These are phyloP conservation scores for Caenorhabditis becei DNA, from an alignment of 2,888 invertebrate genomes.

Conservation along the genomic window DNA sequence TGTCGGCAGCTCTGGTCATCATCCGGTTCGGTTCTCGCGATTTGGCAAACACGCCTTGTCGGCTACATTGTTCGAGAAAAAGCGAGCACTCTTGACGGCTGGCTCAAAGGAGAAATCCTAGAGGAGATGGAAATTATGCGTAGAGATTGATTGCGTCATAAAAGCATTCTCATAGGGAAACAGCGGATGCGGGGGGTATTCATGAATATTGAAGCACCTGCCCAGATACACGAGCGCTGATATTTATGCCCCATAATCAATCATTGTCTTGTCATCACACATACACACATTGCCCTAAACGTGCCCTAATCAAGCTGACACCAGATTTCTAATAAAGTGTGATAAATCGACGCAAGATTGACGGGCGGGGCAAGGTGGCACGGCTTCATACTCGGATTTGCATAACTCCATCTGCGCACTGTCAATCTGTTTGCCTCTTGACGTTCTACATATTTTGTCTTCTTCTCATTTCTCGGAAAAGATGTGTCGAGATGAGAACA, in stretches of 20 bases:
- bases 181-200: constrained; percentile 8
- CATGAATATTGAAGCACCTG: constrained; percentile 29
- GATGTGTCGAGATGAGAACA: constrained; percentile 47
- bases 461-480: constrained; percentile 10
- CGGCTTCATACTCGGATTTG: neutral
- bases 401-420: constrained; percentile 25
- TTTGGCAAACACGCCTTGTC: constrained; percentile 26
- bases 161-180: constrained; percentile 3
- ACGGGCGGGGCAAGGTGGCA: constrained; percentile 6
- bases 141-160: constrained; percentile 37
- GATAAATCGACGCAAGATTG: constrained; percentile 29
- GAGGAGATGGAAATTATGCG: constrained; percentile 22
- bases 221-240: neutral
- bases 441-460: constrained; percentile 14
- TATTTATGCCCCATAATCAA: constrained; percentile 22
- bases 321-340: constrained; percentile 56
- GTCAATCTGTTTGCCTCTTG: constrained; percentile 13
- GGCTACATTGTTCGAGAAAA: constrained; percentile 32
- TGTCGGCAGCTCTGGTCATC: constrained; percentile 21
- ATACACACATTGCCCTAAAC: constrained; percentile 1
- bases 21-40: constrained; percentile 37
- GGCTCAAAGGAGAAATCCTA: constrained; percentile 33
- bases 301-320: constrained; percentile 17
- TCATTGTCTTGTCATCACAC: constrained; percentile 27
- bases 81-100: constrained; percentile 26